phyloP scores from a whole-genome alignment of 2,113 vertebrate species.

The Phocoena sinus region DNA sequence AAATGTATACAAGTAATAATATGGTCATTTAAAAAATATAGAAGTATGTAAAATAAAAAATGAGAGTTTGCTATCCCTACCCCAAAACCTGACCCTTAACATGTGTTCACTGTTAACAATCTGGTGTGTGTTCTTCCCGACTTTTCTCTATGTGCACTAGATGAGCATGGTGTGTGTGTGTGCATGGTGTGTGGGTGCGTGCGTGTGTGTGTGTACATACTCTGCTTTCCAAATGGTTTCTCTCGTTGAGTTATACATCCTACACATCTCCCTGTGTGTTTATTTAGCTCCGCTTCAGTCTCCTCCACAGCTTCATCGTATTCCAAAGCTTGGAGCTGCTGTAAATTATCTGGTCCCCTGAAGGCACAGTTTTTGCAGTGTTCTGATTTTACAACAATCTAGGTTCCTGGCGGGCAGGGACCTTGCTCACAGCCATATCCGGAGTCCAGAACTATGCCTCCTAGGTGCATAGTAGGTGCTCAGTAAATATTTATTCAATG shows the following conservation, averaged over 20 bases:
- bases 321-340: rapidly evolving
- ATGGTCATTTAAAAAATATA: neutral
- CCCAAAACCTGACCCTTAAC: neutral
- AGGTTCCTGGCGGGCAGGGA: neutral
- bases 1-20: neutral
- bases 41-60: neutral
- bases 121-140: neutral
- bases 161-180: neutral
- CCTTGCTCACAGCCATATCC: neutral
- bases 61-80: no score
- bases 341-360: neutral
- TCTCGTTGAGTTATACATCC: rapidly evolving
- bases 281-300: neutral
- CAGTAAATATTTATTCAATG: neutral
- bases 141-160: no score
- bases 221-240: neutral
- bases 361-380: rapidly evolving
- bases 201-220: no score
- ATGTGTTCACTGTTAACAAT: rapidly evolving
- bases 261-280: rapidly evolving
- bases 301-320: neutral
- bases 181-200: no score
- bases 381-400: no score
- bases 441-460: neutral
- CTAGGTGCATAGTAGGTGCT: neutral